Conservation (phyloP, 2,797 vertebrate species). For the Phoxinus dragarum region DNA sequence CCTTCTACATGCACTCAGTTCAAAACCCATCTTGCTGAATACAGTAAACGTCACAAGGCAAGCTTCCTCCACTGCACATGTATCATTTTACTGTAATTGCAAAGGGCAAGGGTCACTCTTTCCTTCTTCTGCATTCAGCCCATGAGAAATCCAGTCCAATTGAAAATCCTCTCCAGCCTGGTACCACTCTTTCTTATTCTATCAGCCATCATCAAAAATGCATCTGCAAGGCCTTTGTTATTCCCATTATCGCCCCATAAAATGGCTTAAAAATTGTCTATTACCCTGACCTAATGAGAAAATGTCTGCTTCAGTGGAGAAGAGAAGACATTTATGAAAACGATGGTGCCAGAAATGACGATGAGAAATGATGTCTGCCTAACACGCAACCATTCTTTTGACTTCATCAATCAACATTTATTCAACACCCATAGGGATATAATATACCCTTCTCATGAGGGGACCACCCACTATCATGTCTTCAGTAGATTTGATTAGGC, state of each 20-base stretch:
- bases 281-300: slow-evolving; percentile 59
- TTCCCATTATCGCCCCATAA: slow-evolving; percentile 51
- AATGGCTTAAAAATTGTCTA: slow-evolving; percentile 56
- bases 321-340: slow-evolving; percentile 54
- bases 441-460: slow-evolving; percentile 33
- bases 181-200: slow-evolving; percentile 41
- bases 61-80: background rate
- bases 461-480: slow-evolving; percentile 50
- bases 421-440: slow-evolving; percentile 23
- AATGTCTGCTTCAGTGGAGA: slow-evolving; percentile 48
- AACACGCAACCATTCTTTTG: background rate
- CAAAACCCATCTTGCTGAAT: background rate
- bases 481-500: slow-evolving; percentile 39
- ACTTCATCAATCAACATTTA: slow-evolving; percentile 44
- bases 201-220: slow-evolving; percentile 45
- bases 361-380: slow-evolving; percentile 33
- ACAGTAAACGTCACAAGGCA: background rate
- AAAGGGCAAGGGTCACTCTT: background rate
- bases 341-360: slow-evolving; percentile 42
- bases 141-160: slow-evolving; percentile 8
- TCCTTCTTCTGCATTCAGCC: background rate
- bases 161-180: slow-evolving; percentile 14
- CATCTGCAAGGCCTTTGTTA: slow-evolving; percentile 51
- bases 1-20: background rate
- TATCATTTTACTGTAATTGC: slow-evolving; percentile 22